phyloP scores from a whole-genome alignment of 1,140 invertebrate species.

The Papilio xuthus region DNA sequence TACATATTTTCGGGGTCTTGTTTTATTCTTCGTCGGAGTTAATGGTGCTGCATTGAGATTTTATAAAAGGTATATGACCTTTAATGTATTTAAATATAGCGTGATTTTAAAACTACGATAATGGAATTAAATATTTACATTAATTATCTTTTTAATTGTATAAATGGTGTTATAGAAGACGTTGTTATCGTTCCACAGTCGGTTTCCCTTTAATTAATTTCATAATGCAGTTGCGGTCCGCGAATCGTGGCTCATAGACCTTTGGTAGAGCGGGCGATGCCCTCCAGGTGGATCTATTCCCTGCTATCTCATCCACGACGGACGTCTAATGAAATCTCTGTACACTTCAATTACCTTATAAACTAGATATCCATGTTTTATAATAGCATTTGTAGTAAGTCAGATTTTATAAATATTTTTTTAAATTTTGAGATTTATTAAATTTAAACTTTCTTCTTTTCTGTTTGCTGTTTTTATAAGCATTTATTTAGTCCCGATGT shows the following conservation, averaged over 20 bases:
- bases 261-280: constrained; percentile 57
- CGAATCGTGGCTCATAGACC: constrained; percentile 53
- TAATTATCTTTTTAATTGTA: constrained; percentile 11
- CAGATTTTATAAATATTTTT: neutral
- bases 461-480: too few species aligned
- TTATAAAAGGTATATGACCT: constrained; percentile 15
- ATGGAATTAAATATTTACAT: neutral
- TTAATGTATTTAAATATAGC: neutral
- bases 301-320: constrained; percentile 40
- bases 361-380: constrained; percentile 36
- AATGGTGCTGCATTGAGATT: neutral
- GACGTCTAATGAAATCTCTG: constrained; percentile 48
- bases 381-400: constrained; percentile 30
- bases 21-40: neutral
- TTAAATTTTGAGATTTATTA: neutral
- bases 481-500: too few species aligned
- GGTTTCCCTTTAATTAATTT: constrained; percentile 31
- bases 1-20: constrained; percentile 14
- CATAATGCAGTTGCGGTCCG: constrained; percentile 36
- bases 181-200: constrained; percentile 22
- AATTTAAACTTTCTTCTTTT: neutral
- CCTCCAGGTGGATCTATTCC: constrained; percentile 52
- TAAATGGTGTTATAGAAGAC: constrained; percentile 9
- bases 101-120: constrained; percentile 10
- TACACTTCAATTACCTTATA: constrained; percentile 34